Evolutionary conservation across 2,888 invertebrate species (phyloP).

Genomic region (Eumerus sabulonum): DNA sequence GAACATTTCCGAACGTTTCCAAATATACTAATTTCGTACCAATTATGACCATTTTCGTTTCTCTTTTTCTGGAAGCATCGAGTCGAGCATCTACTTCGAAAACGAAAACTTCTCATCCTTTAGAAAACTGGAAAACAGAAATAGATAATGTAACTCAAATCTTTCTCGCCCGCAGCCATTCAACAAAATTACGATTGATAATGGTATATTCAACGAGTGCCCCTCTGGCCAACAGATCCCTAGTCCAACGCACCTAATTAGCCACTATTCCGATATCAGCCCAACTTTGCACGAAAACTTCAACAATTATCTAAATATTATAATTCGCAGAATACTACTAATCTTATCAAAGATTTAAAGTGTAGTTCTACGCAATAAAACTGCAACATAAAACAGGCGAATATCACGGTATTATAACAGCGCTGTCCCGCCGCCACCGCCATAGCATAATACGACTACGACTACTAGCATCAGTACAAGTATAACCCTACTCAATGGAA

Average conservation of each 20-base stretch:
- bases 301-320: conserved; percentile 57
- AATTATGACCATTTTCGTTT: too few relatives aligned
- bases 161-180: too few relatives aligned
- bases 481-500: background rate
- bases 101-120: too few relatives aligned
- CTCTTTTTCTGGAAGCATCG: too few relatives aligned
- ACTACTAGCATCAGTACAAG: background rate
- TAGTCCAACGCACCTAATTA: conserved; percentile 33
- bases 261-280: conserved; percentile 8
- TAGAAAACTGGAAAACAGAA: too few relatives aligned
- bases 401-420: conserved; percentile 22
- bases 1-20: too few relatives aligned
- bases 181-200: too few relatives aligned
- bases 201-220: too few relatives aligned
- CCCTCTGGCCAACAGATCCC: background rate
- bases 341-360: conserved; percentile 56
- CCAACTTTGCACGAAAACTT: conserved; percentile 37
- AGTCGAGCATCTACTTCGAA: too few relatives aligned
- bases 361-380: conserved; percentile 42
- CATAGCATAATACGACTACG: conserved; percentile 9
- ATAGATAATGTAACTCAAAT: too few relatives aligned
- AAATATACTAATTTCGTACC: too few relatives aligned
- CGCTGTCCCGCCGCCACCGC: conserved; percentile 21
- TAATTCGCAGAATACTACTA: conserved; percentile 53
- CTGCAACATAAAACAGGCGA: conserved; percentile 51